phyloP scores from a whole-genome alignment of 2,797 vertebrate species.

The Gila robusta region DNA sequence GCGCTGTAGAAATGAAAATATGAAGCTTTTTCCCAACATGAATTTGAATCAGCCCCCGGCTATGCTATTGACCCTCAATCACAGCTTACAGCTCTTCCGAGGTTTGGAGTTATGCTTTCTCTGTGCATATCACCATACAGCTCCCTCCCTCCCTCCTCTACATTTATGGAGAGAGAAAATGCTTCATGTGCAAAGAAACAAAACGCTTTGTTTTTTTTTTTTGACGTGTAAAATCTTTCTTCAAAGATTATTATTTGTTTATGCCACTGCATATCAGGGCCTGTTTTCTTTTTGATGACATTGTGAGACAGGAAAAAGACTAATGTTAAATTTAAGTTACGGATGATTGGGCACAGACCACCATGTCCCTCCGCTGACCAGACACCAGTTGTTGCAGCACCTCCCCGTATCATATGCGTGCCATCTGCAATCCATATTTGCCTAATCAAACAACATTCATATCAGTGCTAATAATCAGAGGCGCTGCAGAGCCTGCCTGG shows the following conservation, averaged over 20 bases:
- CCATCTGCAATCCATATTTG: slow-evolving; percentile 51
- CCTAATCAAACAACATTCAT: slow-evolving; percentile 52
- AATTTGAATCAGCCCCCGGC: slow-evolving; percentile 51
- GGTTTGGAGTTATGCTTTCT: slow-evolving; percentile 30
- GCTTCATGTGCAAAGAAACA: slow-evolving; percentile 7
- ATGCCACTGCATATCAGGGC: background rate
- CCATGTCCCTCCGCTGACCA: background rate
- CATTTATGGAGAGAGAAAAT: slow-evolving; percentile 1
- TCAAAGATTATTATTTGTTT: slow-evolving; percentile 18
- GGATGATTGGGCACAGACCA: background rate
- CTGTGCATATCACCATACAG: slow-evolving; percentile 15
- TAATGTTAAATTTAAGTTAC: background rate
- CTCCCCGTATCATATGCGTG: slow-evolving; percentile 1
- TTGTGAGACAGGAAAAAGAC: background rate
- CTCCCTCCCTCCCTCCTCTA: background rate
- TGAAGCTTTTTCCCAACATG: slow-evolving; percentile 54
- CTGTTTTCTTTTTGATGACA: slow-evolving; percentile 19
- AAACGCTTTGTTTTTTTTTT: slow-evolving; percentile 10
- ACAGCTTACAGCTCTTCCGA: slow-evolving; percentile 17
- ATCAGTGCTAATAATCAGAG: slow-evolving; percentile 47
- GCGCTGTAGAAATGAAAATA: slow-evolving; percentile 55
- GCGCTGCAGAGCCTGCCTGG: slow-evolving; percentile 19
- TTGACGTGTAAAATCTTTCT: slow-evolving; percentile 1
- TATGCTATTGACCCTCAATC: slow-evolving; percentile 41
- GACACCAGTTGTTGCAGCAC: background rate